Evolutionary conservation across 2,797 vertebrate genomes (phyloP).

Genomic region (Pangasius larnaudii): DNA sequence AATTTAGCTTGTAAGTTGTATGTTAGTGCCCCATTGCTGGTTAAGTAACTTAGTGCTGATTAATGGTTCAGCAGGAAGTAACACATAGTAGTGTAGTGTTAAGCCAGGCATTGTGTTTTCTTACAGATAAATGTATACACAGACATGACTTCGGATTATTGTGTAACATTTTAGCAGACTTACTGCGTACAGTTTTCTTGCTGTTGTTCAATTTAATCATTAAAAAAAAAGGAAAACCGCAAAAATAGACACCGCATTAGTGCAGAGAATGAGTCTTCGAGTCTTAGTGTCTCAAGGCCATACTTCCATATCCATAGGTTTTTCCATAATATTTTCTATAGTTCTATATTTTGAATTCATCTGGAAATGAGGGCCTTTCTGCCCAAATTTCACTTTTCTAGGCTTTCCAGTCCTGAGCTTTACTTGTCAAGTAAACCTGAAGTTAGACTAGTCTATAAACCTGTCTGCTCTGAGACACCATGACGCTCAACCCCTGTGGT

Average conservation of each 20-base stretch:
- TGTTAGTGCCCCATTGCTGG: not conserved
- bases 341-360: not conserved
- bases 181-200: not conserved
- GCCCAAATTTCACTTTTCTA: not conserved
- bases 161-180: not conserved
- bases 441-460: not conserved
- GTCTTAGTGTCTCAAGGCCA: not conserved
- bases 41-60: not conserved
- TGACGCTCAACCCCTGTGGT: not conserved
- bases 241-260: not conserved
- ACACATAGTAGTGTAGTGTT: not conserved
- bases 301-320: not conserved
- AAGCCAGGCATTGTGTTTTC: not conserved
- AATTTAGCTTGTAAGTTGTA: slow-evolving; percentile 32
- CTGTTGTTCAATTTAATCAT: not conserved
- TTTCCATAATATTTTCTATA: not conserved
- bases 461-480: not conserved
- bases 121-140: not conserved
- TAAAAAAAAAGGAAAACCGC: not conserved
- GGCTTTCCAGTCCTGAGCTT: not conserved
- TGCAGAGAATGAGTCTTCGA: not conserved
- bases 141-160: not conserved
- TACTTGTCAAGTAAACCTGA: not conserved
- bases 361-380: not conserved
- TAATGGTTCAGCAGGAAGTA: slow-evolving; percentile 33